Percentiles rank a stretch among this genome's conserved stretches.
Conservation (phyloP, 2,888 invertebrate species). For the Rhopalosiphum nymphaeae region DNA sequence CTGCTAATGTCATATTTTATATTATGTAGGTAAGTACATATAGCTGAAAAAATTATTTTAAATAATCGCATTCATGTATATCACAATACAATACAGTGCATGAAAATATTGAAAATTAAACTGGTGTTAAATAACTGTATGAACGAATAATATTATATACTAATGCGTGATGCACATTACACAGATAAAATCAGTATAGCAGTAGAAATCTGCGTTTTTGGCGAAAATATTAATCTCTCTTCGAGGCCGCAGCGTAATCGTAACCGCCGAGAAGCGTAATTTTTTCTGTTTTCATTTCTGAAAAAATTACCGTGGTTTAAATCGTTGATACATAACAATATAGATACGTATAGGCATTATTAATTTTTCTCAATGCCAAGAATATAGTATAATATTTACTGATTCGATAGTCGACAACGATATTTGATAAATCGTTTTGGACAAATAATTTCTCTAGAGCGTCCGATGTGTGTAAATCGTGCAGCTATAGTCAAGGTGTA, state of each 20-base stretch:
- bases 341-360: background rate
- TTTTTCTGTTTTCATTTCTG: background rate
- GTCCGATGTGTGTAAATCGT: background rate
- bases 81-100: background rate
- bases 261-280: background rate
- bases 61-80: background rate
- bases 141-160: background rate
- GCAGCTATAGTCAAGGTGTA: background rate
- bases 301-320: background rate
- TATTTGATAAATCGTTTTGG: background rate
- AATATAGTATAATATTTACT: background rate
- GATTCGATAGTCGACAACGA: background rate
- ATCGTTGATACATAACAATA: background rate
- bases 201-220: background rate
- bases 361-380: background rate
- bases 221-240: background rate
- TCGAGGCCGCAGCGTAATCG: background rate
- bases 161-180: background rate
- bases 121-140: background rate
- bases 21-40: background rate
- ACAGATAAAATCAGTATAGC: background rate
- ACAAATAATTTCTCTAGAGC: background rate
- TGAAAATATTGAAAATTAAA: background rate
- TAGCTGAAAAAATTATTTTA: background rate
- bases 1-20: background rate